phyloP scores from a whole-genome alignment of 2,888 invertebrate genomes.

The Andrena bucephala region DNA sequence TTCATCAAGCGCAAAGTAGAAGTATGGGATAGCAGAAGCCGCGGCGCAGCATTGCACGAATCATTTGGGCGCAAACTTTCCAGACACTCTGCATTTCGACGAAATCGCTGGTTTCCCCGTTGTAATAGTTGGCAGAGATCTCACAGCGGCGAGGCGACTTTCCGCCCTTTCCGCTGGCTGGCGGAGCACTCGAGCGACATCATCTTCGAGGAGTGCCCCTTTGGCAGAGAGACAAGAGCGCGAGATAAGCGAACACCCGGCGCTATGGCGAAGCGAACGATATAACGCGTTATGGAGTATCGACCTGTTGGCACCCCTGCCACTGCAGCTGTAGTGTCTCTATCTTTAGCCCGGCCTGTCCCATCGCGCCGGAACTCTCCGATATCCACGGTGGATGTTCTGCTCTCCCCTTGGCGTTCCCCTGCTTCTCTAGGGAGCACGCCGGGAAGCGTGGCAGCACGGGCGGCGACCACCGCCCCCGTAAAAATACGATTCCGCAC shows the following conservation, averaged over 20 bases:
- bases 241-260: slow-evolving; percentile 59
- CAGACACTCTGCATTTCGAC: no score
- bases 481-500: slow-evolving; percentile 15
- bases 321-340: slow-evolving; percentile 74
- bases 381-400: slow-evolving; percentile 43
- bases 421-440: background rate
- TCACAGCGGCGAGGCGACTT: background rate
- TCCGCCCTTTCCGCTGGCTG: slow-evolving; percentile 1
- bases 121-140: background rate
- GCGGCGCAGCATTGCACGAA: no score
- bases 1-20: background rate
- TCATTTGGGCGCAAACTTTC: no score
- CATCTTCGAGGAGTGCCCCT: slow-evolving; percentile 48
- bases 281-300: slow-evolving; percentile 77
- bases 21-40: no score
- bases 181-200: slow-evolving; percentile 50
- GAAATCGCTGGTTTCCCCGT: background rate
- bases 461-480: slow-evolving; percentile 10
- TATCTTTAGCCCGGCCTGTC: slow-evolving; percentile 77
- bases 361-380: slow-evolving; percentile 45
- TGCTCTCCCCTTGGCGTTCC: slow-evolving; percentile 15
- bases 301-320: slow-evolving; percentile 80
- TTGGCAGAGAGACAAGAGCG: slow-evolving; percentile 53
- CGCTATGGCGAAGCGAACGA: slow-evolving; percentile 48
- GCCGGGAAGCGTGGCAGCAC: background rate